These are phyloP conservation scores for Calameuta filiformis DNA, from an alignment of 2,888 invertebrate genomes.

Conservation along the genomic window DNA sequence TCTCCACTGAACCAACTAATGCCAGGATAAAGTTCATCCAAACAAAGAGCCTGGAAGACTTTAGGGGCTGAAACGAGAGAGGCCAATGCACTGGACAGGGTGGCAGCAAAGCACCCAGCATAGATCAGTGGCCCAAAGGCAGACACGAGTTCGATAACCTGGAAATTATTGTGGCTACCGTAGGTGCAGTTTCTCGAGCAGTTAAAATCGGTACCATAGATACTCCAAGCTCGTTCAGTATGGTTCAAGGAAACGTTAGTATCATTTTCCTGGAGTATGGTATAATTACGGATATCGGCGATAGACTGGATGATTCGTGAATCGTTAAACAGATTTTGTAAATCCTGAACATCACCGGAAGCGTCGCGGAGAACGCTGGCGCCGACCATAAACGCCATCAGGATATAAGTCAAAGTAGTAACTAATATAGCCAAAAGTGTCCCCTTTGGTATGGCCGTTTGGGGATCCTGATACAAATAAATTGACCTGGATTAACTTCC, in stretches of 20 bases:
- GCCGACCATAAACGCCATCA: conserved; percentile 86
- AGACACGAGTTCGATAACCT: conserved; percentile 86
- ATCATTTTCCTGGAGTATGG: conserved; percentile 28
- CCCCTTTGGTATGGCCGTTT: conserved; percentile 92
- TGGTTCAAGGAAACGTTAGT: conserved; percentile 21
- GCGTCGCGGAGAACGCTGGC: conserved; percentile 84
- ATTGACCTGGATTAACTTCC: not conserved
- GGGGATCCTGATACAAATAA: conserved; percentile 74
- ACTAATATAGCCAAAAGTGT: conserved; percentile 87
- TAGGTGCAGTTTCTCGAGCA: conserved; percentile 74
- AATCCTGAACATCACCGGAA: conserved; percentile 71
- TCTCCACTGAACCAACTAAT: conserved; percentile 93
- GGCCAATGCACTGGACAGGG: conserved; percentile 94
- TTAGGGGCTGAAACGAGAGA: conserved; percentile 94
- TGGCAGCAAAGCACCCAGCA: conserved; percentile 97
- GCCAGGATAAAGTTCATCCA: conserved; percentile 94
- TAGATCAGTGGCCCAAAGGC: conserved; percentile 91
- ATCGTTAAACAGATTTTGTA: conserved; percentile 21
- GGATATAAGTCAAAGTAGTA: conserved; percentile 87
- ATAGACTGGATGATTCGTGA: conserved; percentile 21
- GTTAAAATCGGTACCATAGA: conserved; percentile 69
- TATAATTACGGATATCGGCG: conserved; percentile 28
- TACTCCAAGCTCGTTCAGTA: conserved; percentile 39
- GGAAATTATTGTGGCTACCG: conserved; percentile 80
- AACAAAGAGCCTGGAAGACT: conserved; percentile 89